These are phyloP conservation scores for Xanthorhoe designata DNA, from an alignment of 2,888 invertebrate species.

Conservation along the genomic window DNA sequence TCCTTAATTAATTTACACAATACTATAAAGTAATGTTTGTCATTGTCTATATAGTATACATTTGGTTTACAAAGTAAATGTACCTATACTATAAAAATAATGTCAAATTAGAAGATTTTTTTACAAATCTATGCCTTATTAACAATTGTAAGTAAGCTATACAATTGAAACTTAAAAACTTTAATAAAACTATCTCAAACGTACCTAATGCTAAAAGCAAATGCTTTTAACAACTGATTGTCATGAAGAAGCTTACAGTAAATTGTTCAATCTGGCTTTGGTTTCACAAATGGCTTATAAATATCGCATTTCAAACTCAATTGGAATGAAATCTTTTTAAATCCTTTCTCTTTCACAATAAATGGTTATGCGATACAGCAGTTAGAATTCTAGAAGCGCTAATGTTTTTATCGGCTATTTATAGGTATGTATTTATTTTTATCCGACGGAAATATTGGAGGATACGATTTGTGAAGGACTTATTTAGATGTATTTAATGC, in stretches of 20 bases:
- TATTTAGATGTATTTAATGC: no score
- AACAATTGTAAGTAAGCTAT: not conserved
- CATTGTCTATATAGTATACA: no score
- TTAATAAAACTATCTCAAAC: not conserved
- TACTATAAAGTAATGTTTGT: no score
- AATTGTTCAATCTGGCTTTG: constrained; percentile 32
- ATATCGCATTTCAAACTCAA: constrained; percentile 45
- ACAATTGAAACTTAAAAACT: not conserved
- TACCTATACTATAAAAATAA: no score
- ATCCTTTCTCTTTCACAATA: constrained; percentile 48
- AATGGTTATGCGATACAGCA: constrained; percentile 47
- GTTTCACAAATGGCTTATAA: constrained; percentile 26
- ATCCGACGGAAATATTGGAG: not conserved
- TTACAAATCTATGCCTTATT: not conserved
- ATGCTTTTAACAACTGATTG: constrained; percentile 24
- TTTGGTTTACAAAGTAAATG: no score
- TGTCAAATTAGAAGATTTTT: not conserved
- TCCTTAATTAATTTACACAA: no score
- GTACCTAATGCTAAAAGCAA: constrained; percentile 9
- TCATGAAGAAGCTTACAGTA: constrained; percentile 22
- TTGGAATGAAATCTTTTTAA: constrained; percentile 46
- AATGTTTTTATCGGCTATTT: not conserved
- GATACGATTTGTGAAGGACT: not conserved
- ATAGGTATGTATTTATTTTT: not conserved
- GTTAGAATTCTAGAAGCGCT: constrained; percentile 52